phyloP scores from a whole-genome alignment of 2,797 vertebrate species.

The Pteronotus mesoamericanus region DNA sequence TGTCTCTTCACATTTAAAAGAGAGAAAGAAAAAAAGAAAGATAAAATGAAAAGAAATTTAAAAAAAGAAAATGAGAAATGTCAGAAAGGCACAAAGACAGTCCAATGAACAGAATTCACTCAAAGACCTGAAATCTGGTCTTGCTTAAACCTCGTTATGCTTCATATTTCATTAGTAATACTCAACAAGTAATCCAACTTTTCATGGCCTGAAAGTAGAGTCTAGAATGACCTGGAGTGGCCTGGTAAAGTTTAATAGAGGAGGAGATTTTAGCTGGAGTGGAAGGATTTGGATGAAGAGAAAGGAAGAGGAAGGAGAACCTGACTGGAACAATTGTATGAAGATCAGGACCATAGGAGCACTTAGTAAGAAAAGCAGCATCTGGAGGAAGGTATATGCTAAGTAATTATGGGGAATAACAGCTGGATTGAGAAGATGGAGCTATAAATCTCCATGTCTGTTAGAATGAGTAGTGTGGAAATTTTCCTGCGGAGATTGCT shows the following conservation, averaged over 20 bases:
- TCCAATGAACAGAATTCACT: not conserved
- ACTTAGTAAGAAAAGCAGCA: not conserved
- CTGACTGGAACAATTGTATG: not conserved
- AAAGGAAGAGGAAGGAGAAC: not conserved
- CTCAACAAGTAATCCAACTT: not conserved
- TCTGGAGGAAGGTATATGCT: too few relatives aligned
- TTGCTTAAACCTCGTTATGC: not conserved
- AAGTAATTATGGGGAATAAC: not conserved
- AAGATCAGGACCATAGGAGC: not conserved
- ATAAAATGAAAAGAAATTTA: not conserved
- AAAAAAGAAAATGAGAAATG: not conserved
- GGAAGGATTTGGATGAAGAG: not conserved
- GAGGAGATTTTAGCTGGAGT: slow-evolving; percentile 20
- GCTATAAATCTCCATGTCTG: not conserved
- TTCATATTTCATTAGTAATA: slow-evolving; percentile 12
- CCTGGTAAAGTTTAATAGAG: not conserved
- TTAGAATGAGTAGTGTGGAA: not conserved
- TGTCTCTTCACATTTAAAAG: not conserved
- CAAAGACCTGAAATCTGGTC: not conserved
- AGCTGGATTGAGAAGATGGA: not conserved
- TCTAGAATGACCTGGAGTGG: not conserved
- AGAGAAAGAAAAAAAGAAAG: not conserved
- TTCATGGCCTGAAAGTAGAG: not conserved
- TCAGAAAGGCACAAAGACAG: not conserved
- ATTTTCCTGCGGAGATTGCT: not conserved